These are phyloP conservation scores for Aleiodes alternator DNA, from an alignment of 2,888 invertebrate species.

Conservation along the genomic window DNA sequence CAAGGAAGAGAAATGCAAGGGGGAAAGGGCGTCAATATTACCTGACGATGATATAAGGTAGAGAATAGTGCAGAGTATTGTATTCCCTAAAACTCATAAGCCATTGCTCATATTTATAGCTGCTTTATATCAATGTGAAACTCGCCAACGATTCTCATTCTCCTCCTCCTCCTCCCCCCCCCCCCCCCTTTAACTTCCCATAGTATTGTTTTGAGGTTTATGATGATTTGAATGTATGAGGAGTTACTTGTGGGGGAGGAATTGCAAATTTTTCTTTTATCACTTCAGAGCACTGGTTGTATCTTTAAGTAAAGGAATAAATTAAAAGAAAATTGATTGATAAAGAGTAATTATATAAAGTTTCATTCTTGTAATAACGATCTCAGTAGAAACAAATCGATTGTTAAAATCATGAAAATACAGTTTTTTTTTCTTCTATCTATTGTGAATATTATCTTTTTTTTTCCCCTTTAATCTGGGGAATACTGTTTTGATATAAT, in stretches of 20 bases:
- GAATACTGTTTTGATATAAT: not conserved
- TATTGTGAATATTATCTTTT: not conserved
- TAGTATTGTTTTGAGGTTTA: not conserved
- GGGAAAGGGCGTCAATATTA: not conserved
- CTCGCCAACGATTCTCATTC: not conserved
- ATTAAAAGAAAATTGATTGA: not conserved
- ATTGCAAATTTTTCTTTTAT: not conserved
- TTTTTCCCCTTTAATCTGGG: not conserved
- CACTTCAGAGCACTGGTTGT: not conserved
- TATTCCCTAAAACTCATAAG: constrained; percentile 8
- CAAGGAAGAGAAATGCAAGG: not conserved
- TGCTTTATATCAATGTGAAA: constrained; percentile 6
- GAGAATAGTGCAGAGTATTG: not conserved
- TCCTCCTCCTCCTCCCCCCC: too few species aligned
- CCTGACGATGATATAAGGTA: constrained; percentile 7
- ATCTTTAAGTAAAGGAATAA: not conserved
- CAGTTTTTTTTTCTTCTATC: not conserved
- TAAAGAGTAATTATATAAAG: not conserved
- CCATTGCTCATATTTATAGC: constrained; percentile 14
- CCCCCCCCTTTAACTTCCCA: not conserved
- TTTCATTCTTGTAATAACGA: constrained; percentile 19
- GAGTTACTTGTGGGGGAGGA: not conserved
- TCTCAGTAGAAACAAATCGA: constrained; percentile 24
- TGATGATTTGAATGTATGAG: not conserved
- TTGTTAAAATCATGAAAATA: constrained; percentile 13